Base-by-base conservation (phyloP, 2,113 vertebrate species). In the Cyanoderma ruficeps region DNA sequence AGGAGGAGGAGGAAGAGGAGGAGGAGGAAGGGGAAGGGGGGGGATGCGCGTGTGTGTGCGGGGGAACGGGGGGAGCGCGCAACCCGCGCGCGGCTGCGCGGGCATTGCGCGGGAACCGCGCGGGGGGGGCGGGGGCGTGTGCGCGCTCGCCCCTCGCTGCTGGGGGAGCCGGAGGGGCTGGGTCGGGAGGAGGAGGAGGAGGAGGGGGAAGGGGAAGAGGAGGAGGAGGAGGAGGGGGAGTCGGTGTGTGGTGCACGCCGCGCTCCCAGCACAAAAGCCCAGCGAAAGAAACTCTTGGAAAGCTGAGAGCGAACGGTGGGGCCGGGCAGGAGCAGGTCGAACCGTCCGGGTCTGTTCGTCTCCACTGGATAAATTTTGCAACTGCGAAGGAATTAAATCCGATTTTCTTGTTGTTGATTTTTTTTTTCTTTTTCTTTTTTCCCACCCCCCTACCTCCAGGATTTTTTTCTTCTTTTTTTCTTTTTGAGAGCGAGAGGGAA, bases 221-320 rank as follows among this genome's bases (percentile, higher is more conserved):
- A 9, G 25, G 57, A 35, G 30, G 57, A 37, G 15, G 74, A 56
- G 46, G 78, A 33, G 87, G 81, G 88, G 83, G 90, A 79, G 74
- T 72, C 84, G 81, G 61, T 91, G 70, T 76, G 90, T 55, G 81
- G 63, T 90, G 95, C 96, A 92, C 78, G 93, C 91, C 93, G 91
- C 84, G 68, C 91, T 92, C 93, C 87, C 80, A 87, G 91, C 95
- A 94, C 93, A 94, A 90, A 94, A 94, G 96, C 93, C 92, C 84
- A 94, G 93, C 77, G 97, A 96, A 95, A 96, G 94, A 97, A 98
- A 98, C 89, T 92, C 92, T 91, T 77, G 89, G 95, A 89, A 93
- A 93, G 94, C 95, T 83, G 39, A 82, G 94, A 96, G 93, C 81
- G 65, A 90, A 59, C 86, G 87, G 74, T 88, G 89, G 83, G 84